Evolutionary conservation across 2,797 vertebrate species (phyloP), one percentile per base, ranked within the genome.

Genomic region (Glyptemys insculpta): DNA sequence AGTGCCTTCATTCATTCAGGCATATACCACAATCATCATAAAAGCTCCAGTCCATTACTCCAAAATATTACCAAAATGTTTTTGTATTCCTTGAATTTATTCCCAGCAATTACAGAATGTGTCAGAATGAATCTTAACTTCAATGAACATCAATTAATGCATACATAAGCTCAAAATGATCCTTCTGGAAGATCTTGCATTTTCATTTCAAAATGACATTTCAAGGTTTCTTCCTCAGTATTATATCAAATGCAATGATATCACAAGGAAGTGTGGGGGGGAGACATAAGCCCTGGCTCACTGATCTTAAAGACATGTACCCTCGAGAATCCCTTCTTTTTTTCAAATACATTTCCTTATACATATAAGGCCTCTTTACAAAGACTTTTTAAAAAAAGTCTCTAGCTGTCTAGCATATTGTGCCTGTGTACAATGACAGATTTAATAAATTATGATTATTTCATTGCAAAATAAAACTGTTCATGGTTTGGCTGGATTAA

Each of bases 91-190:
- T 34, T 19, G 31, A 91, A 29, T 8, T 44, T 65, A 57, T 57
- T 62, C 44, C 7, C 76, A 56, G 87, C 78, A 76, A 47, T 84
- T 29, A 83, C 5, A 78, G 11, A 72, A 72, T n/a, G 6, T 41
- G n/a, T 56, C 50, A 95, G 11, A 6, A 49, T 44, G 2, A 79
- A 68, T 5, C 16, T 44, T 81, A n/a, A 86, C 23, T 68, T 74
- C 6, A 91, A 41, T 41, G 3, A 37, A 37, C 27, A 76, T 1
- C 34, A 53, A 3, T 72, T 16, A 72, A 5, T 1, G 0, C 10
- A 81, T 12, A 41, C 2, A 18, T 62, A 37, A 0, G 0, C 5
- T 27, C 29, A 47, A 29, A 27, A 15, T 4, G 1, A n/a, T 49
- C 2, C 76, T 90, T 93, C 76, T 1, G 9, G 65, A 52, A 81